Evolutionary conservation across 2,888 invertebrate species (phyloP).

Genomic region (Tholera decimalis): DNA sequence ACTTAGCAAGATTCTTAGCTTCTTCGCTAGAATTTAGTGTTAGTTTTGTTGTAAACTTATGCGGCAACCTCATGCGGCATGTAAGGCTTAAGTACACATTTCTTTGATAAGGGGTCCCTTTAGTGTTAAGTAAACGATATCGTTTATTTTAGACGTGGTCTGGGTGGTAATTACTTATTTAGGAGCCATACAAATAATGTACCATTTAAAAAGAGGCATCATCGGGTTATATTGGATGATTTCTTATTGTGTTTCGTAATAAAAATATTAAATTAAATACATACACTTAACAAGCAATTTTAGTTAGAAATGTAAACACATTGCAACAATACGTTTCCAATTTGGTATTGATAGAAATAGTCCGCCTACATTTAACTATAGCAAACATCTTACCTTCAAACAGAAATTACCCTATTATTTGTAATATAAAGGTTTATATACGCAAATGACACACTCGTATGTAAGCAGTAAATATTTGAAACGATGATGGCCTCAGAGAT

Average conservation of each 20-base stretch:
- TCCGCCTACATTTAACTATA: not conserved
- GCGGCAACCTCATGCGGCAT: constrained; percentile 45
- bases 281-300: not conserved
- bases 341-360: not conserved
- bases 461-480: constrained; percentile 10
- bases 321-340: no score
- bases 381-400: not conserved
- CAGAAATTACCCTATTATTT: not conserved
- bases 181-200: constrained; percentile 30
- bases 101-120: constrained; percentile 48
- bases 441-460: constrained; percentile 6
- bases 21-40: constrained; percentile 33
- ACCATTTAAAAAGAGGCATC: constrained; percentile 2
- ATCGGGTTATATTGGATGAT: not conserved
- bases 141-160: constrained; percentile 55
- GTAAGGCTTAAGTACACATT: constrained; percentile 47
- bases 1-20: constrained; percentile 65
- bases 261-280: not conserved
- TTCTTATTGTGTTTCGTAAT: not conserved
- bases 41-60: constrained; percentile 51
- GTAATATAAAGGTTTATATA: not conserved
- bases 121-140: constrained; percentile 50
- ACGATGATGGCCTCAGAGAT: constrained; percentile 1
- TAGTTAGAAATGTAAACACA: no score
- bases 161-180: constrained; percentile 50